Base-by-base conservation (phyloP, 2,888 invertebrate species). In the Trichopoda pennipes region DNA sequence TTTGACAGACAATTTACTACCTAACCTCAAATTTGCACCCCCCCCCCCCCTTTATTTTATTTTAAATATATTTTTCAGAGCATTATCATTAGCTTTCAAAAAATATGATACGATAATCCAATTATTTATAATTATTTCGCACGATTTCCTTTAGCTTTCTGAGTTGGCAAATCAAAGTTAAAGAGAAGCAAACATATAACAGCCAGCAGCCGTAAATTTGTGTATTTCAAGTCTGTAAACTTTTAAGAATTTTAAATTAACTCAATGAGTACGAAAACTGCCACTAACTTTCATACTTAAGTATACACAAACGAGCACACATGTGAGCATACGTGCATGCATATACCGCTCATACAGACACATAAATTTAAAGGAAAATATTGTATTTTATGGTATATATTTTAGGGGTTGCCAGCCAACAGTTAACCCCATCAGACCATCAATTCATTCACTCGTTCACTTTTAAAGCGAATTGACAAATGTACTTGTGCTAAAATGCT, bases 271-370 rank as follows among this genome's bases (percentile, higher is more conserved):
- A 44, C 17, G 74, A 72, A 60, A 75, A 76, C 72, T 72, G 53
- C 74, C 70, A 60, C 38, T 66, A 82, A 82, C 74, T 82, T 79
- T 82, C 75, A 82, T 82, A 82, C 58, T 51, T 49, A 3, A 49
- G 14, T 35, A 56, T 12, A 63, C n/a, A 19, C 8, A 3, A 19
- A 47, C 44, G 44, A 12, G 23, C 49, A 60, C 21, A 55, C 16
- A 19, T n/a, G n/a, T n/a, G n/a, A n/a, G n/a, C 55, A 35, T 10
- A 14, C 14, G 3, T 44, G 6, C 60, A n/a, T 8, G 17, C 12
- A 1, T 42, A 28, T 28, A 28, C 28, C 8, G 17, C 38, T 3
- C n/a, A 38, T 2, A 28, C 4, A 4, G 56, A 21, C 21, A 64
- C 35, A 49, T 64, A 42, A 72, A 28, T 55, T 44, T 44, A 2